Conservation (phyloP, 1,140 invertebrate genomes). For the Drosophila athabasca region DNA sequence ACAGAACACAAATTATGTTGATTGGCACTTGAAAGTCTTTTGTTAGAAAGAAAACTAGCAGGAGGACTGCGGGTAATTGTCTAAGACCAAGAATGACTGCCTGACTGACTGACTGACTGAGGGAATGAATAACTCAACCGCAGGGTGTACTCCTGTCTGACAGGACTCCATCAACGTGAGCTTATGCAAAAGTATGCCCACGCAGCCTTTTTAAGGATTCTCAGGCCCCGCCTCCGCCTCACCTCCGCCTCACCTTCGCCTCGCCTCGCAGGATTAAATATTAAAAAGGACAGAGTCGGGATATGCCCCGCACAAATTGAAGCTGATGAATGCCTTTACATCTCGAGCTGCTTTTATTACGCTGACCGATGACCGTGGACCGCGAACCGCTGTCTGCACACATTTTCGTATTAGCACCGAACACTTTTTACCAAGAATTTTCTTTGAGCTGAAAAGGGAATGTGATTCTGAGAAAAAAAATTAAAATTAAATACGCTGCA, state of each 20-base stretch:
- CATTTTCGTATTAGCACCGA: conserved; percentile 12
- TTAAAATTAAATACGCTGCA: too few relatives aligned
- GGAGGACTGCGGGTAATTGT: conserved; percentile 33
- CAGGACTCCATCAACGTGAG: conserved; percentile 43
- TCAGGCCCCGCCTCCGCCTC: neutral
- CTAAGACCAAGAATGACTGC: neutral
- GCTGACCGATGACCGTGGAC: conserved; percentile 19
- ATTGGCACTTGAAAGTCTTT: conserved; percentile 23
- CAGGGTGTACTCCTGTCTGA: conserved; percentile 17
- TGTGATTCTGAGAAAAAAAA: too few relatives aligned
- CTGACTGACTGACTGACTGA: neutral
- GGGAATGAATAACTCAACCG: neutral
- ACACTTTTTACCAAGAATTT: neutral
- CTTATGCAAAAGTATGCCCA: conserved; percentile 40
- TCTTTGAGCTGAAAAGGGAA: too few relatives aligned
- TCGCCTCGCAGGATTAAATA: conserved; percentile 31
- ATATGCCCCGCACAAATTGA: neutral
- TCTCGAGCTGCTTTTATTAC: neutral
- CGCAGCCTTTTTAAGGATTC: conserved; percentile 39
- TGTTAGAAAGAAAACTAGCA: neutral
- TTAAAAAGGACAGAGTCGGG: conserved; percentile 24
- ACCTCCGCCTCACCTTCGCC: neutral
- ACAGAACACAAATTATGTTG: conserved; percentile 26
- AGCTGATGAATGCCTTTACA: conserved; percentile 16
- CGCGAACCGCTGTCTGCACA: too few relatives aligned